Conservation (phyloP, 2,113 vertebrate genomes). For the Dolichallabes microphthalmus region DNA sequence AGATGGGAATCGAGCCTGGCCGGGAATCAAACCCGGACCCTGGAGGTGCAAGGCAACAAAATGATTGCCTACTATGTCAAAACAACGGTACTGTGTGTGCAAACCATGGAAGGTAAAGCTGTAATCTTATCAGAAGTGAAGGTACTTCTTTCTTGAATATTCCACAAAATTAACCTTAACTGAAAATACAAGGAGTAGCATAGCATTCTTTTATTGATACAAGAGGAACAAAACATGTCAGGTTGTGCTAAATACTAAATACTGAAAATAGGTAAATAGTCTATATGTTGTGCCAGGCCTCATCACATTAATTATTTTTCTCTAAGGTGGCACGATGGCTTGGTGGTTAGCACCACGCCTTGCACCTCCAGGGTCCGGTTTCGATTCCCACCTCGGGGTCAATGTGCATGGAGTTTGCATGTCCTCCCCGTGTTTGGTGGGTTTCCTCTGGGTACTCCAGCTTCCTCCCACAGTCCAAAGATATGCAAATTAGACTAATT, state of each 20-base stretch:
- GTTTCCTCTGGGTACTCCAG: too few relatives aligned
- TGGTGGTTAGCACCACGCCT: too few relatives aligned
- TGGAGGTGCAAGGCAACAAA: neutral
- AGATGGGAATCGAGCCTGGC: too few relatives aligned
- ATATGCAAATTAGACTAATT: too few relatives aligned
- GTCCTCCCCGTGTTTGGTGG: too few relatives aligned
- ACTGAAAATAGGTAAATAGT: neutral
- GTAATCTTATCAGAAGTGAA: neutral
- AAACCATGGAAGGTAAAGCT: neutral
- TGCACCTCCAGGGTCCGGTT: too few relatives aligned
- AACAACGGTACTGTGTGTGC: neutral
- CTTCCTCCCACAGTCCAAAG: too few relatives aligned
- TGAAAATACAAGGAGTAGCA: neutral
- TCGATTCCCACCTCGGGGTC: too few relatives aligned
- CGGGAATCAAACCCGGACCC: too few relatives aligned
- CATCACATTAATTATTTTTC: neutral
- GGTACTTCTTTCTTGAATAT: neutral
- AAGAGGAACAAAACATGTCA: neutral
- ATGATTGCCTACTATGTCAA: neutral
- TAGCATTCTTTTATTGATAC: neutral
- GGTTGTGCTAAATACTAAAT: neutral
- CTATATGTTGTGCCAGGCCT: neutral
- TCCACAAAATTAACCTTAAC: neutral
- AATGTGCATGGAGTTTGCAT: too few relatives aligned
- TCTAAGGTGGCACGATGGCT: neutral